phyloP scores from a whole-genome alignment of 2,888 invertebrate genomes.

The Thumatha senex region DNA sequence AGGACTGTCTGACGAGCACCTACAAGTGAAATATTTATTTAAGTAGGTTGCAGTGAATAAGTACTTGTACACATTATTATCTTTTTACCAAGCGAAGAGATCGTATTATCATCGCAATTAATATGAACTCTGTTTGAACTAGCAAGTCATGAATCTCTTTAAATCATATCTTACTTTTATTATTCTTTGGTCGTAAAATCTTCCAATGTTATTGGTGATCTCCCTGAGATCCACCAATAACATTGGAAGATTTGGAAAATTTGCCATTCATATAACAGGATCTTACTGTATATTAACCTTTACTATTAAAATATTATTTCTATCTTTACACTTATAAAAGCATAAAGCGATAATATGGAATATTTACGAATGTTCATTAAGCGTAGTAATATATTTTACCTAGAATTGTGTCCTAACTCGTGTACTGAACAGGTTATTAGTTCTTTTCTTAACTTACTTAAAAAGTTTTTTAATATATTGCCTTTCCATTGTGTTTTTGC shows the following conservation, averaged over 20 bases:
- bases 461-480: neutral
- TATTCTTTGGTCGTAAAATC: slow-evolving; percentile 5
- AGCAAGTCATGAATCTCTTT: slow-evolving; percentile 11
- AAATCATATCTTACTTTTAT: slow-evolving; percentile 6
- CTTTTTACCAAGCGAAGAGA: slow-evolving; percentile 8
- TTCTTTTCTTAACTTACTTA: neutral
- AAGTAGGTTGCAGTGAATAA: slow-evolving; percentile 21
- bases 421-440: neutral
- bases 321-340: neutral
- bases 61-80: slow-evolving; percentile 16
- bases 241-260: too few species aligned
- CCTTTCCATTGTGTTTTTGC: too few species aligned
- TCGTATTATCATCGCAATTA: slow-evolving; percentile 22
- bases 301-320: neutral
- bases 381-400: neutral
- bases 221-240: too few species aligned
- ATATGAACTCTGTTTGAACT: slow-evolving; percentile 14
- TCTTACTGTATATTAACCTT: neutral
- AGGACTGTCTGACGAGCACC: slow-evolving; percentile 35
- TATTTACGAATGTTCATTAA: neutral
- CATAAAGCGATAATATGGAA: neutral
- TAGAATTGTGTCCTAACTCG: neutral
- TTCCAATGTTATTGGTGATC: slow-evolving; percentile 1
- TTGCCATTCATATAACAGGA: slow-evolving; percentile 2
- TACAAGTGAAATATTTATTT: slow-evolving; percentile 33